Evolutionary conservation across 2,113 vertebrate species (phyloP), one percentile per base, ranked within the genome.

Genomic region (Danio rerio): DNA sequence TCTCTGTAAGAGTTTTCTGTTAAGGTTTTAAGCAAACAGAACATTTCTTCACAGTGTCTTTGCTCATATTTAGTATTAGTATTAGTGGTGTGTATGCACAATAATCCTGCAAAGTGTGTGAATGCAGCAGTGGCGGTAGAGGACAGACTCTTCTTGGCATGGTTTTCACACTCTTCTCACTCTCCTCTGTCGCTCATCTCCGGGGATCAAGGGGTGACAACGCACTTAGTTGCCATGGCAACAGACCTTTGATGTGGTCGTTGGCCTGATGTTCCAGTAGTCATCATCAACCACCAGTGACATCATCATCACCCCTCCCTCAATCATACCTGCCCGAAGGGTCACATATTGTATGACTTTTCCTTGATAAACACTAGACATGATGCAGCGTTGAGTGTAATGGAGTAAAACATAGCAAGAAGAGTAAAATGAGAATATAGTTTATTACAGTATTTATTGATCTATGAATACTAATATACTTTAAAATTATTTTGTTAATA

Each of bases 151-250:
- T 31, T 31, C 31, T 31, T 31, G 31, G 31, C 31, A 31, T 31
- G 31, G 31, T 31, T 31, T 49, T 78, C 66, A 49, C 59, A 71
- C 45, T 50, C 69, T 50, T 53, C 76, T 69, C 78, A 71, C 66
- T 52, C 50, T 56, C 49, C 55, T 73, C 73, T 58, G 50, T 66
- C 45, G 53, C 40, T 70, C 81, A 72, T 83, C 75, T 71, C 77
- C 65, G 74, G 66, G 77, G 85, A 81, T 69, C 63, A 52, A 83
- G 78, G 90, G 89, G 88, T 89, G 92, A 93, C 88, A 93, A 89
- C 2, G 88, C 90, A 93, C 90, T 94, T 91, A 91, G 92, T 94
- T 87, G 84, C 92, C 90, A 93, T 93, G 88, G 92, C 90, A 92
- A 94, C 92, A 83, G 88, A 1, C 63, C 92, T 92, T 93, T 93